These are phyloP conservation scores for Dicyrtoma fusca DNA, from an alignment of 2,888 invertebrate genomes.

Conservation along the genomic window DNA sequence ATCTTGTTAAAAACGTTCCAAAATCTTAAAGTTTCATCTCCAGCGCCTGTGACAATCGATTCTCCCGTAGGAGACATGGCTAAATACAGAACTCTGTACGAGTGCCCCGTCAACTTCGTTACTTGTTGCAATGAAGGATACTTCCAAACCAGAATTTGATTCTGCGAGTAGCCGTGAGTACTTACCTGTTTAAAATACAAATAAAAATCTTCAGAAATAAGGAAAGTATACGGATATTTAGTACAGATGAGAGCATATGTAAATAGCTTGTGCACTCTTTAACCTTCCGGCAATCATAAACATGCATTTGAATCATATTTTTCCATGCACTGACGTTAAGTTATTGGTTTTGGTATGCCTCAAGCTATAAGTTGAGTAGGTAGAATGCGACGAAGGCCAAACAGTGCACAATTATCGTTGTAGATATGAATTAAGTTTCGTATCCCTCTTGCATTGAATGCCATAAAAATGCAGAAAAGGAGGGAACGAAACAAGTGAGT, in stretches of 20 bases:
- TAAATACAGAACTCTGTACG: conserved; percentile 90
- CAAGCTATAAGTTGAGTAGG: no score
- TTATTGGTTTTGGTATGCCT: no score
- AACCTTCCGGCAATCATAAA: no score
- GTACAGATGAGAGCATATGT: not conserved
- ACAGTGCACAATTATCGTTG: no score
- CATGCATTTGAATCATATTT: not conserved
- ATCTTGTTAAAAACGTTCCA: conserved; percentile 99
- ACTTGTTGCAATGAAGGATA: conserved; percentile 96
- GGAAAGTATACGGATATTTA: not conserved
- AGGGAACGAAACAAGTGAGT: conserved; percentile 3
- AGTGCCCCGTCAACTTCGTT: conserved; percentile 95
- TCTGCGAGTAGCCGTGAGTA: conserved; percentile 98
- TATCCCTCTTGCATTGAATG: no score
- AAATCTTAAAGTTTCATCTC: conserved; percentile 95
- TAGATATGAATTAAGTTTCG: no score
- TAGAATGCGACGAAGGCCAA: no score
- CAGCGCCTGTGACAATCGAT: conserved; percentile 97
- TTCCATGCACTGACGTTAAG: no score
- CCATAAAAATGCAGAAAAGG: no score
- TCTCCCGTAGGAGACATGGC: conserved; percentile 98
- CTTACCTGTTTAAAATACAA: conserved; percentile 64
- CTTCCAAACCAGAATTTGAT: conserved; percentile 98
- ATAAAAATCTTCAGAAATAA: not conserved
- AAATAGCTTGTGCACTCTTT: not conserved